Evolutionary conservation across 1,140 invertebrate species (phyloP).

Genomic region (Drosophila melanica): DNA sequence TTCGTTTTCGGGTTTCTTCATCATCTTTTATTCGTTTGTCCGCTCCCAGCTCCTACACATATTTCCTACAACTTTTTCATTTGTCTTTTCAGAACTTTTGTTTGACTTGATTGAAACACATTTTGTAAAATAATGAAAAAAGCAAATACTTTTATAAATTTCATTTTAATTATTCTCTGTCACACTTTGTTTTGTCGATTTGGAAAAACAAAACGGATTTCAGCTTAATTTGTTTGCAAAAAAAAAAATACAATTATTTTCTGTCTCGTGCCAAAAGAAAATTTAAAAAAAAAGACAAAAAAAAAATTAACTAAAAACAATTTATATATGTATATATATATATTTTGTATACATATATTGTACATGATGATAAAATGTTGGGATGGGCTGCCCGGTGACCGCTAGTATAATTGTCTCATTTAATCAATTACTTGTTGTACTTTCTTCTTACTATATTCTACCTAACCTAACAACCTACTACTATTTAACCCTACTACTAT

Average conservation of each 20-base stretch:
- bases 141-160: constrained; percentile 46
- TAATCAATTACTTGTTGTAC: constrained; percentile 82
- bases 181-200: constrained; percentile 75
- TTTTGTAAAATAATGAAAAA: constrained; percentile 50
- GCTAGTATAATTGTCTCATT: constrained; percentile 83
- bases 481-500: constrained; percentile 65
- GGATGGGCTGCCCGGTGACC: constrained; percentile 84
- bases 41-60: constrained; percentile 41
- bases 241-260: constrained; percentile 29
- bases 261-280: constrained; percentile 52
- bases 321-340: constrained; percentile 59
- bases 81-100: constrained; percentile 51
- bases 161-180: constrained; percentile 71
- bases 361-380: constrained; percentile 84
- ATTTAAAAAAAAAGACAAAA: constrained; percentile 11
- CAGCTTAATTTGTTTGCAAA: constrained; percentile 60
- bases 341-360: constrained; percentile 67
- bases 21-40: constrained; percentile 66
- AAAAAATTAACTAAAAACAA: constrained; percentile 33
- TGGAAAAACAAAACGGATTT: constrained; percentile 57
- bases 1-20: constrained; percentile 43
- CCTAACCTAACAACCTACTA: constrained; percentile 69
- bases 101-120: constrained; percentile 54
- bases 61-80: constrained; percentile 47
- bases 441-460: constrained; percentile 80